Conservation (phyloP, 1,140 invertebrate genomes). For the Telenomus remus region DNA sequence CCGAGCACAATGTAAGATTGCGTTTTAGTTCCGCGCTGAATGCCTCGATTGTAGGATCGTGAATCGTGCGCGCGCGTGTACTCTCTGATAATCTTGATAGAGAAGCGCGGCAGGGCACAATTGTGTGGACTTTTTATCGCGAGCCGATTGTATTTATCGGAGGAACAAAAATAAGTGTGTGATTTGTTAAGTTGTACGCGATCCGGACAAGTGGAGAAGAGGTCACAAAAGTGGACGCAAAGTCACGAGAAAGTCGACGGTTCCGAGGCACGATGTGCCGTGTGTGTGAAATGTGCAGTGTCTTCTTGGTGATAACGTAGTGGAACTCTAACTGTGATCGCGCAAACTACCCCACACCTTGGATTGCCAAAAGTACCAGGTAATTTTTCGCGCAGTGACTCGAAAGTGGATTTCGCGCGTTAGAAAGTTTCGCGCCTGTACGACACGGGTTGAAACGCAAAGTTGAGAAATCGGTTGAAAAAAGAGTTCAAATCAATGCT, state of each 20-base stretch:
- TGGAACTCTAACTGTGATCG: slow-evolving; percentile 50
- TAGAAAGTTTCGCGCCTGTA: no score
- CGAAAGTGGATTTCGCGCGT: no score
- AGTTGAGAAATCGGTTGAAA: no score
- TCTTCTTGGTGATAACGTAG: slow-evolving; percentile 72
- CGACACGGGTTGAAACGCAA: no score
- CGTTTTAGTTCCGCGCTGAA: slow-evolving; percentile 75
- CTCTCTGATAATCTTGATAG: not conserved
- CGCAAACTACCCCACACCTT: not conserved
- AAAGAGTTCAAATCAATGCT: no score
- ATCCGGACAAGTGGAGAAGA: slow-evolving; percentile 1
- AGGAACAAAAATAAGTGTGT: not conserved
- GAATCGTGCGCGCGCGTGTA: slow-evolving; percentile 66
- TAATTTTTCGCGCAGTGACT: no score
- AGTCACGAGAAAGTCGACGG: not conserved
- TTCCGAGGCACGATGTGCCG: slow-evolving; percentile 66
- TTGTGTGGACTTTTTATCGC: no score
- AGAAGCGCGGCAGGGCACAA: not conserved
- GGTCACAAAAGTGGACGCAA: not conserved
- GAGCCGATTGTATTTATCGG: no score
- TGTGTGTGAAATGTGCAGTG: slow-evolving; percentile 75
- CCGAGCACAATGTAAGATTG: slow-evolving; percentile 66
- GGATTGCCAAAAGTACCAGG: no score
- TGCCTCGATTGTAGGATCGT: slow-evolving; percentile 74
- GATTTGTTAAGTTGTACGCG: not conserved